Evolutionary conservation across 2,888 invertebrate species (phyloP).

Genomic region (Oscheius onirici): DNA sequence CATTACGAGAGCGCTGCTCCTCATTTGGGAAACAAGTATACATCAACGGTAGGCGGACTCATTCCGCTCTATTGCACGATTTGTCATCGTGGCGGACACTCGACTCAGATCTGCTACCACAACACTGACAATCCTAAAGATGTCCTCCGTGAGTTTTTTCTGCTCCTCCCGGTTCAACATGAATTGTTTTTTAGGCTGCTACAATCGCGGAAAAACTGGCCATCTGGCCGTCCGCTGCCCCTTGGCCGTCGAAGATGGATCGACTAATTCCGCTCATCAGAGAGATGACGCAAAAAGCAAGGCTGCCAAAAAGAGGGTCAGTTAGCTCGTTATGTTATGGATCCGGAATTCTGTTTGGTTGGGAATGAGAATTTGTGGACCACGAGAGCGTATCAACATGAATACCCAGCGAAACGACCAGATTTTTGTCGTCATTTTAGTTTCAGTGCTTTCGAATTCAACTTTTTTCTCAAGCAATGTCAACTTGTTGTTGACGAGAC

Average conservation of each 20-base stretch:
- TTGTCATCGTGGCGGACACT: not conserved
- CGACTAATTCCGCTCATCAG: not conserved
- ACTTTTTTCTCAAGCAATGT: no score
- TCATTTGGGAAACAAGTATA: not conserved
- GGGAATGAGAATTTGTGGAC: no score
- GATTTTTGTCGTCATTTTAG: no score
- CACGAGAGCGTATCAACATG: no score
- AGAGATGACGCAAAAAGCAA: slow-evolving; percentile 4
- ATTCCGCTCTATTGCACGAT: not conserved
- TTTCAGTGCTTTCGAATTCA: no score
- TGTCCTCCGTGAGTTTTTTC: not conserved
- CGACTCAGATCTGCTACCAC: not conserved
- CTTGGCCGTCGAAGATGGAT: no score
- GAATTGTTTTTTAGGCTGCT: slow-evolving; percentile 5
- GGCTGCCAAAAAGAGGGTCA: not conserved
- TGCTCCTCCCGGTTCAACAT: no score
- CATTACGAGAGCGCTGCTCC: slow-evolving; percentile 2
- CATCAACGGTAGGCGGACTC: not conserved
- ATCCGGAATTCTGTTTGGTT: no score
- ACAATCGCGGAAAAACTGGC: slow-evolving; percentile 8
- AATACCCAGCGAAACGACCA: no score
- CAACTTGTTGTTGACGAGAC: no score
- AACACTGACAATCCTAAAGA: slow-evolving; percentile 4
- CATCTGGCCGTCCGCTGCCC: slow-evolving; percentile 15
- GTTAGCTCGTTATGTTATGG: no score